These are phyloP conservation scores for Drosophila percnosoma DNA, from an alignment of 2,888 invertebrate species.

Conservation along the genomic window DNA sequence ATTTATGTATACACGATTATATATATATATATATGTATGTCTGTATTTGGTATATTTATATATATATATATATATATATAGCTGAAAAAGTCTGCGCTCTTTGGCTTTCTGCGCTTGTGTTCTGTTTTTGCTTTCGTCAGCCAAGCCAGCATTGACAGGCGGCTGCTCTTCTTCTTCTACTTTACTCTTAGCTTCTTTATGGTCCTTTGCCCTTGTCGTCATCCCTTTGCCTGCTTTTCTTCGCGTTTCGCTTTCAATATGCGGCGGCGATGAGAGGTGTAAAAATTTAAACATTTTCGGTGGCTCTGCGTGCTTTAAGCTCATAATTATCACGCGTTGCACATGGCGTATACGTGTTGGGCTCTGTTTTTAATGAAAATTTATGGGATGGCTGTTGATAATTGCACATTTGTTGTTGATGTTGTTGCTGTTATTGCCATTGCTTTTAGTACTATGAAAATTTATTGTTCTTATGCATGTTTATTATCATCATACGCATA, in stretches of 20 bases:
- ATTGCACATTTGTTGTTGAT: slow-evolving; percentile 59
- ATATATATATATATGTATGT: background rate
- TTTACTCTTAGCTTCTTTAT: slow-evolving; percentile 6
- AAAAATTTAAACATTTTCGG: slow-evolving; percentile 30
- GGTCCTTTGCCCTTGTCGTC: slow-evolving; percentile 3
- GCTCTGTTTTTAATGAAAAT: slow-evolving; percentile 60
- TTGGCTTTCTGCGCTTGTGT: slow-evolving; percentile 36
- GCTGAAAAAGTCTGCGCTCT: slow-evolving; percentile 40
- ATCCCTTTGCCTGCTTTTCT: slow-evolving; percentile 5
- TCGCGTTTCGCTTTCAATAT: slow-evolving; percentile 43
- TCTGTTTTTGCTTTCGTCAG: slow-evolving; percentile 51
- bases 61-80: background rate
- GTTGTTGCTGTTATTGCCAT: slow-evolving; percentile 33
- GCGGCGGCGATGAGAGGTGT: slow-evolving; percentile 1
- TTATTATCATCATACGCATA: slow-evolving; percentile 49
- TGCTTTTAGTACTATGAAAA: slow-evolving; percentile 51
- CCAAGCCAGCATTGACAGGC: slow-evolving; percentile 55
- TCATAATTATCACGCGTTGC: slow-evolving; percentile 71
- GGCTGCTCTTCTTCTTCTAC: slow-evolving; percentile 17
- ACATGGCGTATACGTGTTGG: slow-evolving; percentile 59
- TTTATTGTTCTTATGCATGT: slow-evolving; percentile 71
- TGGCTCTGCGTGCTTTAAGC: slow-evolving; percentile 60
- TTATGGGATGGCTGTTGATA: slow-evolving; percentile 67
- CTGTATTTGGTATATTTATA: background rate
- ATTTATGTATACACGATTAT: slow-evolving; percentile 3